Percentiles rank a stretch among this genome's conserved stretches.
phyloP scores from a whole-genome alignment of 1,140 invertebrate genomes.

The Megalonaias nervosa region DNA sequence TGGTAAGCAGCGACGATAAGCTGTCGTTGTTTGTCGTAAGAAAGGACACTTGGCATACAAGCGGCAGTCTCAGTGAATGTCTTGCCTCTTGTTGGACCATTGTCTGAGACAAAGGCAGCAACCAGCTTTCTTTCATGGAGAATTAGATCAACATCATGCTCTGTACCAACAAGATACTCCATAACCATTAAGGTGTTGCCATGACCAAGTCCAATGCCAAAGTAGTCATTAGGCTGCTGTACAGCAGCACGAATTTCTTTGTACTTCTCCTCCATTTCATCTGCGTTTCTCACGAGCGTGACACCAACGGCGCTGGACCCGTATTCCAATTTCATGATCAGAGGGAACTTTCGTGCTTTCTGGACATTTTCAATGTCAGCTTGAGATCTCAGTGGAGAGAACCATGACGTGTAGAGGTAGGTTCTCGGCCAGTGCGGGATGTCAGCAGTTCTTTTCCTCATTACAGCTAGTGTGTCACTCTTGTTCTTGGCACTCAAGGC shows the following conservation, averaged over 20 bases:
- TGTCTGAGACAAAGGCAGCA: conserved; percentile 54
- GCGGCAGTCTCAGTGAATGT: conserved; percentile 43
- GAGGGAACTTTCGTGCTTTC: conserved; percentile 23
- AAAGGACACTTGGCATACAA: conserved; percentile 39
- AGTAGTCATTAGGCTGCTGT: conserved; percentile 32
- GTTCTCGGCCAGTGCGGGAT: conserved; percentile 47
- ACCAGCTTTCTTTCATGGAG: conserved; percentile 45
- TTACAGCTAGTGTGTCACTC: conserved; percentile 36
- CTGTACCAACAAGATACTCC: conserved; percentile 42
- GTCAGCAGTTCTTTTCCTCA: conserved; percentile 24
- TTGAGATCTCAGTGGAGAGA: conserved; percentile 14
- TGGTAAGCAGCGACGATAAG: conserved; percentile 46
- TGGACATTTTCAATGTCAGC: conserved; percentile 19
- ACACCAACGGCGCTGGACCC: conserved; percentile 53
- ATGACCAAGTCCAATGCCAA: conserved; percentile 48
- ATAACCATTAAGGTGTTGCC: conserved; percentile 45
- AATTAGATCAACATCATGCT: conserved; percentile 53
- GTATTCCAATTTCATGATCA: conserved; percentile 51
- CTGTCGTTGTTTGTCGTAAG: conserved; percentile 43
- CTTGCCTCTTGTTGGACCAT: conserved; percentile 44
- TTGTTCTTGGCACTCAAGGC: conserved; percentile 50
- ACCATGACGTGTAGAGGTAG: conserved; percentile 34
- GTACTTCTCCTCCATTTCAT: conserved; percentile 33
- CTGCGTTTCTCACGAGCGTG: conserved; percentile 35
- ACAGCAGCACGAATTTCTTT: conserved; percentile 27